Evolutionary conservation across 2,113 vertebrate species (phyloP), one percentile per base, ranked within the genome.

Genomic region (Brachypteracias leptosomus): DNA sequence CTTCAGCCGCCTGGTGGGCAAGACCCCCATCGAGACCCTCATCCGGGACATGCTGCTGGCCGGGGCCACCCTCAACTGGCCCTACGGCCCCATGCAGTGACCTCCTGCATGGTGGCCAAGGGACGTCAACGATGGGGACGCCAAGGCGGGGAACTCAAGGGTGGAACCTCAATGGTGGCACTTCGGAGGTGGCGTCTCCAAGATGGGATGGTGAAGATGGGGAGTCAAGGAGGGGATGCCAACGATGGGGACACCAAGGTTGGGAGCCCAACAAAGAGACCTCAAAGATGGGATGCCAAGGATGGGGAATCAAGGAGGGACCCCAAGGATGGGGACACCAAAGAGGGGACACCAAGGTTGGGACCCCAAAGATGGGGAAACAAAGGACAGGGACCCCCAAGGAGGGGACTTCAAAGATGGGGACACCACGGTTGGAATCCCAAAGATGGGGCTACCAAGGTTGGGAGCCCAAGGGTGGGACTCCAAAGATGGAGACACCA

Each of bases 21-120:
- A 99, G 97, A 99, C 98, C 3, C 98, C 98, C 89, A 99, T 99
- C 76, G 98, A 99, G 97, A 99, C 98, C 29, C 97, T 99, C 63
- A 98, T 99, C 11, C 98, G 98, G 3, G 98, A 99, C 97, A 99
- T 99, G 98, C 97, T 99, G 65, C 98, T 99, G 5, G 98, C 98
- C 0, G 98, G 98, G 12, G 98, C 98, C 95, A 98, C 98, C 97
- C 98, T 99, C 97, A 98, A 97, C 97, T 99, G 98, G 98, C 98
- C 98, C 46, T 98, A 99, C 82, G 98, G 98, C 97, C 98, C 98
- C 13, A 97, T 98, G 89, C 98, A 98, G 96, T 98, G 98, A 85
- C 47, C 47, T 47, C 47, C 47, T 22, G 46, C 12, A 16, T 19
- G 18, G 16, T 17, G 46, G 16, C 46, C 5, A 10, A 18, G 55